Evolutionary conservation across 2,797 vertebrate genomes (phyloP).

Genomic region (Mallotus villosus): DNA sequence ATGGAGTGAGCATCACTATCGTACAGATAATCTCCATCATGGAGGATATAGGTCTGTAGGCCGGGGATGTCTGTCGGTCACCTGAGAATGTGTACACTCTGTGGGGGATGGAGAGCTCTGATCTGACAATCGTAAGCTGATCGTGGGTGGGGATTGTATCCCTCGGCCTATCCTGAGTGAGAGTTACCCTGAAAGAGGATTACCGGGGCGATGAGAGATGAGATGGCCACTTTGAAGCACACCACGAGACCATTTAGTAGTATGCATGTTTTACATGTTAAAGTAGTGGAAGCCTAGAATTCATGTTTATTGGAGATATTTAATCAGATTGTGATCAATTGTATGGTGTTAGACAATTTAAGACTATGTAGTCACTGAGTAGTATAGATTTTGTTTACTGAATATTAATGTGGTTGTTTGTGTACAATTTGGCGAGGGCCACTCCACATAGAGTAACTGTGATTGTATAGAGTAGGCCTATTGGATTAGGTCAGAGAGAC

Average conservation of each 20-base stretch:
- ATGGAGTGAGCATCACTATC: neutral
- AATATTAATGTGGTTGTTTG: neutral
- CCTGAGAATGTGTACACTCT: neutral
- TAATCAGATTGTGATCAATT: no score
- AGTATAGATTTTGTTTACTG: neutral
- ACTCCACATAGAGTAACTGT: neutral
- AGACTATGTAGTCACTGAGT: no score
- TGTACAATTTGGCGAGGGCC: neutral
- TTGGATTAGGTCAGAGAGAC: neutral
- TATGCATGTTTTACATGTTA: neutral
- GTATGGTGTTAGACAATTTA: no score
- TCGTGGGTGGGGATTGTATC: slow-evolving; percentile 9
- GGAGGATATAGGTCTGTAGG: neutral
- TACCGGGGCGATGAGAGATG: neutral
- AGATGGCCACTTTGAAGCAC: neutral
- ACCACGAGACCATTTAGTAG: neutral
- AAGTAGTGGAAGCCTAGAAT: neutral
- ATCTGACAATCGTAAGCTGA: neutral
- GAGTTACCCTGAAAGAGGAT: slow-evolving; percentile 1
- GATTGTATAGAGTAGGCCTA: neutral
- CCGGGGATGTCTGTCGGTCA: neutral
- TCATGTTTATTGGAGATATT: no score
- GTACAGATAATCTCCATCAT: neutral
- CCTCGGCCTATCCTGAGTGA: slow-evolving; percentile 3
- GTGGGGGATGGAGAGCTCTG: neutral